A percentile compares a stretch with the other conserved stretches of the same genome.
Conservation (phyloP, 2,888 invertebrate genomes). For the Zeuzera pyrina region DNA sequence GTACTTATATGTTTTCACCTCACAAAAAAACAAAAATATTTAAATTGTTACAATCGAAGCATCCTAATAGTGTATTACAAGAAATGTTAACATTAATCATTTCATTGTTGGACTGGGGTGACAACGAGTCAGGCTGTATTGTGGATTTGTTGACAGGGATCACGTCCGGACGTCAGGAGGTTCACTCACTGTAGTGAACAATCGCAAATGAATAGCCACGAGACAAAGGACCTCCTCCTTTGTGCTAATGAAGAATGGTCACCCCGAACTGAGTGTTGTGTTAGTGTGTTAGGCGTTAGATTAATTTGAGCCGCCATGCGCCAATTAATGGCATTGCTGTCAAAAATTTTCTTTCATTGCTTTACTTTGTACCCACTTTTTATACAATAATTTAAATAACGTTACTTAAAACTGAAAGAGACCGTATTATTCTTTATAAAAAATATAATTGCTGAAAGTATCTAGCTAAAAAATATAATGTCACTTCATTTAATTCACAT, state of each 20-base stretch:
- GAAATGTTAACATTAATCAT: conserved; percentile 59
- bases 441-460: no score
- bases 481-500: no score
- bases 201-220: conserved; percentile 61
- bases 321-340: conserved; percentile 5
- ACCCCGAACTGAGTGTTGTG: conserved; percentile 46
- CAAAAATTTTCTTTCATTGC: no score
- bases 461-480: no score
- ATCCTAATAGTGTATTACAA: conserved; percentile 21
- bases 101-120: conserved; percentile 58
- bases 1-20: no score
- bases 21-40: no score
- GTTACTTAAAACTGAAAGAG: no score
- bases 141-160: conserved; percentile 68
- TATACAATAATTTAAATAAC: no score
- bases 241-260: conserved; percentile 71
- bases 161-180: conserved; percentile 47
- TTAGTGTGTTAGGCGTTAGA: conserved; percentile 56
- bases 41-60: conserved; percentile 1
- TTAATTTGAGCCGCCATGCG: conserved; percentile 37
- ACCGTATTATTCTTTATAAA: no score
- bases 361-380: no score
- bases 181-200: conserved; percentile 52
- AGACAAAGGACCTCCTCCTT: conserved; percentile 65
- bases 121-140: conserved; percentile 61